Conservation (phyloP, 2,888 invertebrate genomes). For the Drosophila flavopinicola region DNA sequence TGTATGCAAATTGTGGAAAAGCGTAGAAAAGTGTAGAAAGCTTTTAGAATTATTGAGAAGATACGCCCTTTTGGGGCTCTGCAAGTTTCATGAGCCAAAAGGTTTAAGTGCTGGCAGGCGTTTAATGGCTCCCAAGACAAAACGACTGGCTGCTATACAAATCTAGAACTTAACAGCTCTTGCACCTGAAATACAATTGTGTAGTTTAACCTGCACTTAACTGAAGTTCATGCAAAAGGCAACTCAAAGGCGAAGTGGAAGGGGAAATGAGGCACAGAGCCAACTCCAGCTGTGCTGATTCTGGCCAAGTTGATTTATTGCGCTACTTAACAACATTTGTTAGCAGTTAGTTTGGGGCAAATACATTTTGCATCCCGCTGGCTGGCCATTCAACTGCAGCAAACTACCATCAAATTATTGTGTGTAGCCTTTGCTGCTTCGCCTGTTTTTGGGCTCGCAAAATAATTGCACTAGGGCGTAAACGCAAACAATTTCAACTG, state of each 20-base stretch:
- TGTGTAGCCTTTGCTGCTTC: constrained; percentile 20
- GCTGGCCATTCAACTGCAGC: constrained; percentile 16
- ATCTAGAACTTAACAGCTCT: constrained; percentile 22
- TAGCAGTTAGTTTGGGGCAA: constrained; percentile 54
- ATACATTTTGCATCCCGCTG: constrained; percentile 26
- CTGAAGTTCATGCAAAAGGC: constrained; percentile 27
- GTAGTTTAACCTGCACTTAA: constrained; percentile 56
- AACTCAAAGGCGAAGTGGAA: too few relatives aligned
- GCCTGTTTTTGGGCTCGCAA: neutral
- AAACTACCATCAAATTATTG: constrained; percentile 46
- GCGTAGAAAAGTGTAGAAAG: constrained; percentile 10
- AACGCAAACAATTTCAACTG: constrained; percentile 31
- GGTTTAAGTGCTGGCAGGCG: constrained; percentile 4
- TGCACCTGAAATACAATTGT: constrained; percentile 58
- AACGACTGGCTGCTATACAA: constrained; percentile 13
- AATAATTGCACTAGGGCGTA: constrained; percentile 32
- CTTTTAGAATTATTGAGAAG: constrained; percentile 20
- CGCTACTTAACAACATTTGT: constrained; percentile 69
- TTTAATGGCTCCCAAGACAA: constrained; percentile 34
- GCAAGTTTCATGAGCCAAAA: constrained; percentile 24
- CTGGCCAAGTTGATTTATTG: constrained; percentile 63
- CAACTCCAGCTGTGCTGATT: constrained; percentile 19
- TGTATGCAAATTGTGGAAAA: constrained; percentile 49
- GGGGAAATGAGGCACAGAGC: constrained; percentile 1
- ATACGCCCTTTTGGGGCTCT: neutral